These are phyloP conservation scores for Leptopterna dolabrata DNA, from an alignment of 2,888 invertebrate species.

Conservation along the genomic window DNA sequence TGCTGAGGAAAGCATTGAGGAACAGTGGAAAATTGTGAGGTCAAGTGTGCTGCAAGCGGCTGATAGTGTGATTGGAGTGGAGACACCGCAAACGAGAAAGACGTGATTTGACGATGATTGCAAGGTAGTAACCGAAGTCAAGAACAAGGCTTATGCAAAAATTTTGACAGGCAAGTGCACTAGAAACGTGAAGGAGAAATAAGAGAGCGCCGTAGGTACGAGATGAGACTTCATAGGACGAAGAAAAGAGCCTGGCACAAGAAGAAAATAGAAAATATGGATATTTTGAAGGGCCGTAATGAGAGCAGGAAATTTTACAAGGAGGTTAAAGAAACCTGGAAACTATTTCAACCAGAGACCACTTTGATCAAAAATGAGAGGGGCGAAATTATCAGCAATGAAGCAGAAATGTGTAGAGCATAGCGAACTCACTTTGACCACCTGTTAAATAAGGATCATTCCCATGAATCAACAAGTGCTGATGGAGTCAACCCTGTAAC, in stretches of 20 bases:
- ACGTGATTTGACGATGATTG: no score
- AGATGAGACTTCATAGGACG: neutral
- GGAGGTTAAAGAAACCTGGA: neutral
- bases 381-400: neutral
- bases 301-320: neutral
- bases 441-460: no score
- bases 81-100: no score
- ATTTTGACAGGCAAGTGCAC: neutral
- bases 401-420: neutral
- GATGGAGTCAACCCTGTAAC: neutral
- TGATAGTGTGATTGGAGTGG: neutral
- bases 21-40: neutral
- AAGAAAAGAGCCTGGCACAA: neutral
- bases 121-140: no score
- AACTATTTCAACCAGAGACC: neutral
- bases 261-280: neutral
- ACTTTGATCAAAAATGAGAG: neutral
- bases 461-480: neutral
- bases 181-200: no score
- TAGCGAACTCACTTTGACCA: no score
- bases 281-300: neutral
- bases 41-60: neutral
- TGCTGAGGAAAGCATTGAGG: no score
- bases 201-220: no score
- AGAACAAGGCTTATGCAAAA: no score